A percentile compares a stretch with the other conserved stretches of the same genome.
Evolutionary conservation across 1,140 invertebrate species (phyloP).

Genomic region (Pogonomyrmex barbatus): DNA sequence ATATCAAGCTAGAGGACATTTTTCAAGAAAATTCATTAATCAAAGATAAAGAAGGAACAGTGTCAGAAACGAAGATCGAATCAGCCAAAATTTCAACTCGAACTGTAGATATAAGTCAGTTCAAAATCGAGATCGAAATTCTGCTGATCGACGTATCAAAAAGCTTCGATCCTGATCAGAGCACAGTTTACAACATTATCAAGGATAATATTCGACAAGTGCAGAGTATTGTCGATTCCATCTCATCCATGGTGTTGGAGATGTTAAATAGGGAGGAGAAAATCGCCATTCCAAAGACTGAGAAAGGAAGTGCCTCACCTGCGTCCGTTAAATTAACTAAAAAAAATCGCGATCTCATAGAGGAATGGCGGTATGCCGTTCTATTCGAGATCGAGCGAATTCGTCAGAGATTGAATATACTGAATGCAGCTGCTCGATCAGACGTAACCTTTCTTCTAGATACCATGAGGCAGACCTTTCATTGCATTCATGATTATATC

Average conservation of each 20-base stretch:
- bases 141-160: constrained; percentile 9
- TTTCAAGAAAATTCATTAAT: not conserved
- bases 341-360: constrained; percentile 43
- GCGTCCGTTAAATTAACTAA: not conserved
- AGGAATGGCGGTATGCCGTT: constrained; percentile 87
- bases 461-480: constrained; percentile 83
- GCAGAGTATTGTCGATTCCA: constrained; percentile 51
- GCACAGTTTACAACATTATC: constrained; percentile 2
- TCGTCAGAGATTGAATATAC: constrained; percentile 83
- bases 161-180: not conserved
- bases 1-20: not conserved
- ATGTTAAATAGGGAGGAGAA: constrained; percentile 60
- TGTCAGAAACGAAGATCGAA: not conserved
- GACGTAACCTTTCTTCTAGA: constrained; percentile 85
- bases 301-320: not conserved
- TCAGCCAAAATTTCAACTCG: not conserved
- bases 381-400: constrained; percentile 86
- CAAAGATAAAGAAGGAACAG: not conserved
- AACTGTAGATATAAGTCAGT: not conserved
- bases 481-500: constrained; percentile 84
- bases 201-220: constrained; percentile 50
- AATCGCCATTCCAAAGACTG: not conserved
- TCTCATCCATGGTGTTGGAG: not conserved
- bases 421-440: constrained; percentile 79
- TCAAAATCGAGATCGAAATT: constrained; percentile 25